phyloP scores from a whole-genome alignment of 1,140 invertebrate species.

The Drosophila simulans region DNA sequence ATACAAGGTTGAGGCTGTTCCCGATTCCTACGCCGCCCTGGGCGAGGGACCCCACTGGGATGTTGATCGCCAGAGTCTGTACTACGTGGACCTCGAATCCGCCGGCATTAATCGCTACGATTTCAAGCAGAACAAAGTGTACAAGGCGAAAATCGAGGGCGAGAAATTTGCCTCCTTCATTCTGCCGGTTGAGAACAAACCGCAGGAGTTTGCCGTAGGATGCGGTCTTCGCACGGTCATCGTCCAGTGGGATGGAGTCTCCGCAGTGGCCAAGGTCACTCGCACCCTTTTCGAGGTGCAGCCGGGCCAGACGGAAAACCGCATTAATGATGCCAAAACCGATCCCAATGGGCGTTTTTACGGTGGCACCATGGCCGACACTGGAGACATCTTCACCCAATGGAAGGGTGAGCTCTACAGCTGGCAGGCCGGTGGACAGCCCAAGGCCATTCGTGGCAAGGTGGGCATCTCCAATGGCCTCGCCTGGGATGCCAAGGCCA shows the following conservation, averaged over 20 bases:
- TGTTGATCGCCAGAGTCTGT: conserved; percentile 86
- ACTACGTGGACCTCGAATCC: conserved; percentile 88
- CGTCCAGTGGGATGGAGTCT: conserved; percentile 89
- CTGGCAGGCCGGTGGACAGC: conserved; percentile 87
- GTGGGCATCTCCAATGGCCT: conserved; percentile 93
- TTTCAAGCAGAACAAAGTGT: conserved; percentile 85
- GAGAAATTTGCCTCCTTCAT: conserved; percentile 86
- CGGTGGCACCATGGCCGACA: conserved; percentile 88
- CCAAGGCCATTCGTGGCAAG: conserved; percentile 85
- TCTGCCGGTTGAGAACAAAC: conserved; percentile 88
- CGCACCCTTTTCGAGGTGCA: conserved; percentile 87
- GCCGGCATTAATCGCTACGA: conserved; percentile 87
- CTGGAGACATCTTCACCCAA: conserved; percentile 84
- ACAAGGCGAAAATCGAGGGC: conserved; percentile 84
- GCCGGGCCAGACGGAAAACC: conserved; percentile 85
- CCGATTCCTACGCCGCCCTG: conserved; percentile 81
- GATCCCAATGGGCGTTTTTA: conserved; percentile 90
- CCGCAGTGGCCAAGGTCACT: conserved; percentile 85
- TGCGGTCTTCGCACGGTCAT: conserved; percentile 87
- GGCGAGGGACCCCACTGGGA: conserved; percentile 90
- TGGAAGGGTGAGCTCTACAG: conserved; percentile 85
- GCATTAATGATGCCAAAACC: conserved; percentile 95
- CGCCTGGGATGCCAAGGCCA: conserved; percentile 89
- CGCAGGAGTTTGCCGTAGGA: conserved; percentile 88
- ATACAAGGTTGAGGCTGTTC: conserved; percentile 78